A percentile compares a stretch with the other conserved stretches of the same genome.
These are phyloP conservation scores for Labeo calbasu DNA, from an alignment of 2,797 vertebrate genomes.

Conservation along the genomic window DNA sequence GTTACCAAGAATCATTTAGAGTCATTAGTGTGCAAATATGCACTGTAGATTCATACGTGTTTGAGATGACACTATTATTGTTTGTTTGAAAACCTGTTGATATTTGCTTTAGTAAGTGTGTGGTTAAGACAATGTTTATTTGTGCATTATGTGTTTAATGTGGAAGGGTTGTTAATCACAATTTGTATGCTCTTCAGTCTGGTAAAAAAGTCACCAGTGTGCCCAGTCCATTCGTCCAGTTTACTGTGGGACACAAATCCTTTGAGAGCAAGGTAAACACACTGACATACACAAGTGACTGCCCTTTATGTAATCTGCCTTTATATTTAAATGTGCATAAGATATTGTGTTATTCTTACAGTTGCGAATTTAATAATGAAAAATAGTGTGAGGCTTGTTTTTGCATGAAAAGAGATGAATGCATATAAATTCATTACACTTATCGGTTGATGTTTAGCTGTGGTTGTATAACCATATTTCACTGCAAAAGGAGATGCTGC, in stretches of 20 bases:
- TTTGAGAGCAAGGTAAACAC: constrained; percentile 90
- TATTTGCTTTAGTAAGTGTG: not conserved
- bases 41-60: not conserved
- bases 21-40: not conserved
- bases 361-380: not conserved
- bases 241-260: constrained; percentile 88
- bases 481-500: not conserved
- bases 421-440: not conserved
- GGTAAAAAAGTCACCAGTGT: constrained; percentile 93
- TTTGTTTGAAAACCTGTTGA: not conserved
- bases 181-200: constrained; percentile 76
- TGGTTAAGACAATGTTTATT: not conserved
- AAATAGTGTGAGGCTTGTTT: not conserved
- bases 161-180: not conserved
- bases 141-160: not conserved
- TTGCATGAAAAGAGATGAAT: not conserved
- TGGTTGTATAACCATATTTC: not conserved
- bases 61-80: not conserved
- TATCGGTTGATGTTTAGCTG: not conserved
- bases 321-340: not conserved
- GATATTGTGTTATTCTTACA: not conserved
- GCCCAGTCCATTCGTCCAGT: constrained; percentile 90
- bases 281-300: not conserved
- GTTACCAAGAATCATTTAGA: not conserved
- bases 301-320: not conserved